Percentiles rank a stretch among this genome's conserved stretches.
These are phyloP conservation scores for Silurus meridionalis DNA, from an alignment of 2,113 vertebrate species.

Conservation along the genomic window DNA sequence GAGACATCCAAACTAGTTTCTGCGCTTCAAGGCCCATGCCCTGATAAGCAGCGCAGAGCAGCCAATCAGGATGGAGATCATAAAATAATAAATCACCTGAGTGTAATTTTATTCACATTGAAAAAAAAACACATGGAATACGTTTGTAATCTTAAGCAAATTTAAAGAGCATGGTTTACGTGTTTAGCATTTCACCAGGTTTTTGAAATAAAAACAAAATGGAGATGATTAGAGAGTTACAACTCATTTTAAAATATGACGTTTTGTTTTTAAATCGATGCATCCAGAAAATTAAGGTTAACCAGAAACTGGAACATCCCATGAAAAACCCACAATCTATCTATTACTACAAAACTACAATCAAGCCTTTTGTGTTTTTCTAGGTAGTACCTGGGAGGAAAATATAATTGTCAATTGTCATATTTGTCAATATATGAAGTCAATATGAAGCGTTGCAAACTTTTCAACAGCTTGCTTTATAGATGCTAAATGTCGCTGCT, in stretches of 20 bases:
- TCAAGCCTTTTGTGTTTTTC: not conserved
- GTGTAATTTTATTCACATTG: not conserved
- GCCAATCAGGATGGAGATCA: constrained; percentile 48
- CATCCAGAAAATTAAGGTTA: not conserved
- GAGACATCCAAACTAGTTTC: constrained; percentile 74
- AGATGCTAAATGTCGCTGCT: not conserved
- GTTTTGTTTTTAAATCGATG: not conserved
- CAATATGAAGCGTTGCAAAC: constrained; percentile 7
- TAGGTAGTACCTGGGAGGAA: not conserved
- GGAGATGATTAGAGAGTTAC: not conserved
- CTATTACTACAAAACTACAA: not conserved
- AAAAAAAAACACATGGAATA: not conserved
- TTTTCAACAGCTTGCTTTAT: not conserved
- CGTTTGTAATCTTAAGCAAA: not conserved
- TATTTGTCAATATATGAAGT: constrained; percentile 11
- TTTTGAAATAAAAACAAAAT: not conserved
- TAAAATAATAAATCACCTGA: constrained; percentile 9
- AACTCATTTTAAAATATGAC: not conserved
- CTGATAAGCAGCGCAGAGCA: constrained; percentile 35
- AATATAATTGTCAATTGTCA: not conserved
- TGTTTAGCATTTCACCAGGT: not conserved
- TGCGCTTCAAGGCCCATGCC: constrained; percentile 58
- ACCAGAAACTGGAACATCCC: not conserved
- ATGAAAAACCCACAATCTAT: not conserved
- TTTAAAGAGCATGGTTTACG: not conserved